Evolutionary conservation across 2,888 invertebrate genomes (phyloP), one percentile per base, ranked within the genome.

Genomic region (Scrobipalpa costella): DNA sequence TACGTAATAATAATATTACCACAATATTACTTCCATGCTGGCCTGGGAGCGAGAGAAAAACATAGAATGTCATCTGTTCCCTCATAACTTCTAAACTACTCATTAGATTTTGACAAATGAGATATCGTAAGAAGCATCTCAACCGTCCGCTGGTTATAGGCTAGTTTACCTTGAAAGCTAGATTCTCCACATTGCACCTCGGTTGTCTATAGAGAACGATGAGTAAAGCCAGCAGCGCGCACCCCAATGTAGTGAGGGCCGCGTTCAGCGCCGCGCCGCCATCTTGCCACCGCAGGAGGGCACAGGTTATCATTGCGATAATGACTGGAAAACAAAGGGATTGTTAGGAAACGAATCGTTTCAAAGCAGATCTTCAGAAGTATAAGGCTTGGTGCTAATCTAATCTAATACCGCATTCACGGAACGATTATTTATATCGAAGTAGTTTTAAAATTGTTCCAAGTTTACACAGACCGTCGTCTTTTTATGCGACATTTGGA

Each of bases 171-270:
- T 94, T 95, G 76, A 97, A 97, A 2, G 95, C 92, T 57, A 97
- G 86, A 65, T 94, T 84, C 1, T 69, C 49, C 34, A 84, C 83
- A 71, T 63, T 69, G 64, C 94, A 93, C 57, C 92, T 83, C 0
- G 97, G 97, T 83, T 97, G 97, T 40, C 95, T 88, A 69, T 91
- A 93, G 67, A 97, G 94, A 34, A 95, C 88, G 0, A 94, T 73
- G 44, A 94, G 80, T 33, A 93, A 88, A 44, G 92, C 70, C 2
- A 94, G 69, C 47, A 95, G 84, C 36, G 91, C 74, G 0, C 92
- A 83, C 44, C 92, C 90, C 21, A 94, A 78, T 47, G 90, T 74
- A 34, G 87, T 85, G 34, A 93, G 77, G 47, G 92, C 80, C 27
- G 92, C 68, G 91, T 76, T 69, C 84, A 85, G 62, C 75, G 78